Conservation (phyloP, 2,888 invertebrate species). For the Cerastis leucographa region DNA sequence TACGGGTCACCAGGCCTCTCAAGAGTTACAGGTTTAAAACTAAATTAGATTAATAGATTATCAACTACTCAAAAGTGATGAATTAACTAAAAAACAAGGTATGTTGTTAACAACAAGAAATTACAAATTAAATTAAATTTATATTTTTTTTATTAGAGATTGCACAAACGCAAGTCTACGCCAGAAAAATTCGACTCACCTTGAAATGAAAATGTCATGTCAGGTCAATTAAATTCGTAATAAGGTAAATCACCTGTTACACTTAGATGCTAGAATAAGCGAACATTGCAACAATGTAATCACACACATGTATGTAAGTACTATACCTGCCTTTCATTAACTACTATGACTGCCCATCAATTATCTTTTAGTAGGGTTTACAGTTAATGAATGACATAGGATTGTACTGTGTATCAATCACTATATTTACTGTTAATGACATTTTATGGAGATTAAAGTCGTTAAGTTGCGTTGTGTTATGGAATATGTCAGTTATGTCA, state of each 20-base stretch:
- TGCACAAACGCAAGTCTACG: background rate
- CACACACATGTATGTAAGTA: background rate
- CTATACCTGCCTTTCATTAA: slow-evolving; percentile 13
- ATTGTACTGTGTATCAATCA: slow-evolving; percentile 4
- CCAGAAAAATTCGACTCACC: background rate
- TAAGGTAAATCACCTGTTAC: background rate
- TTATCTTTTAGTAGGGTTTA: slow-evolving; percentile 22
- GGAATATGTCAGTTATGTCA: too few species aligned
- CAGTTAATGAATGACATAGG: slow-evolving; percentile 19
- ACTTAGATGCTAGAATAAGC: background rate
- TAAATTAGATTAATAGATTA: too few species aligned
- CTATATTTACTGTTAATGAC: background rate
- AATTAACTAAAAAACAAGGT: too few species aligned
- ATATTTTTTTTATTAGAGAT: too few species aligned
- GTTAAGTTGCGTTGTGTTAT: too few species aligned
- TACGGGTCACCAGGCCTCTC: too few species aligned
- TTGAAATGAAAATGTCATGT: background rate
- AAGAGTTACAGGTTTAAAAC: too few species aligned
- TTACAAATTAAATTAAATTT: too few species aligned
- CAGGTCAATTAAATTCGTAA: background rate
- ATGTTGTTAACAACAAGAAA: too few species aligned
- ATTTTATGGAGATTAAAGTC: slow-evolving; percentile 17
- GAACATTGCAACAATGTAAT: slow-evolving; percentile 26
- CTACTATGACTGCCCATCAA: slow-evolving; percentile 9
- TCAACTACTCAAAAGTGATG: too few species aligned